Base-by-base conservation (phyloP, 1,140 invertebrate genomes). In the Daktulosphaira vitifoliae region DNA sequence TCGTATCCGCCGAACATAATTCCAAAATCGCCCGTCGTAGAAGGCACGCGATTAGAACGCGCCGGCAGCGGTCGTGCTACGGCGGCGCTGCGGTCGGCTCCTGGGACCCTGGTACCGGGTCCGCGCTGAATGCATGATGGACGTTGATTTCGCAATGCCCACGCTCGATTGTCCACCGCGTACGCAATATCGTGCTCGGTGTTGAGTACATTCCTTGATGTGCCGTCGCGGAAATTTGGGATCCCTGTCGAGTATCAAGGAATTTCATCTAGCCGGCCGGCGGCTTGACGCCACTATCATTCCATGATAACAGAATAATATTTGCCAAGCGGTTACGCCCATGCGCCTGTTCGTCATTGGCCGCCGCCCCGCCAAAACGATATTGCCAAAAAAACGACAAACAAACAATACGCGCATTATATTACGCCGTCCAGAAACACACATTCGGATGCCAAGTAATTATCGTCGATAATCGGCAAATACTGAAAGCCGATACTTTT, bases 91-190 rank as follows among this genome's bases (percentile, higher is more conserved):
- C 39, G 5, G 50, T n/a, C 25, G 11, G 22, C 3, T 11, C 22
- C 13, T 59, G 37, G 39, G 16, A 4, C 18, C 54, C 54, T 59
- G 54, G 54, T 59, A 59, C 54, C 22, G 38, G 42, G 39, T 59
- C 54, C 54, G 54, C 54, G 54, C 38, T 29, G 16, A 29, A 59
- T 59, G 54, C 54, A 59, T 59, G 54, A 59, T 46, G 54, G 54
- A 46, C 54, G 54, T 29, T 23, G 54, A 46, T 59, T 59, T 39
- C 54, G 54, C 54, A 39, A 23, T 23, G 54, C 54, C 54, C 54
- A 38, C 54, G 54, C 38, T 38, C 39, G 54, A 15, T 33, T 11
- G 39, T 16, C n/a, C n/a, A 44, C 39, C 39, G n/a, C 39, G 39
- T 13, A 37, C 33, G 33, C 33, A 5, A n/a, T n/a, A n/a, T n/a